Evolutionary conservation across 2,888 invertebrate species (phyloP), one percentile per base, ranked within the genome.

Genomic region (Agriotes lineatus): DNA sequence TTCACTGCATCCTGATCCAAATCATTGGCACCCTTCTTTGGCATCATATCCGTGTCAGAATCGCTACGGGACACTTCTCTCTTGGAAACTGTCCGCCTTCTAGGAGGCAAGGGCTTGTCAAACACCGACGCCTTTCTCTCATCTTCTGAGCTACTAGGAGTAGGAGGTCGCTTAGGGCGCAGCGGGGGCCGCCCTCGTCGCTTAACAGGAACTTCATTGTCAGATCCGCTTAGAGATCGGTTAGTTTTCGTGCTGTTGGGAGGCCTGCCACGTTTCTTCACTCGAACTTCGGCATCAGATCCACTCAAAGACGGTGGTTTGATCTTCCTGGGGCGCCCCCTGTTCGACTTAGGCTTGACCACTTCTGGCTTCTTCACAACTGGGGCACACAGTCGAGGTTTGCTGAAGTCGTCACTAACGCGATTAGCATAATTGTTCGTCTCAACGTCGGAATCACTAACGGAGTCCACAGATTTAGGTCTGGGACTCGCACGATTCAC

Each of bases 291-390:
- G 16, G 84, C 83, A 20, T 85, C 85, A 4, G 83, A 83, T 59
- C 83, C 84, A 61, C 81, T 81, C 2, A 78, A 74, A 0, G 81
- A 78, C 0, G 78, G 75, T 33, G 76, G 73, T 69, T 84, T 82
- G 12, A 77, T 79, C 72, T 86, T 87, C n/a, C 86, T 80, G 14
- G 85, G 86, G 58, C 85, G 81, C 25, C 86, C 85, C 19, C 84
- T 83, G 74, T 76, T 81, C 61, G 74, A 73, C 75, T 85, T 80
- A n/a, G 76, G 78, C 66, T 79, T 80, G 57, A 63, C 64, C 1
- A 67, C 7, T 63, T 74, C 72, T 9, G 69, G 59, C 42, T 64
- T 72, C 19, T 64, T 70, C 20, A 44, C 25, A 19, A 35, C 61
- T 62, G 65, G 58, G 12, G 44, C 45, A 56, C 58, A 37, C 62